A percentile compares a stretch with the other conserved stretches of the same genome.
Conservation (phyloP, 2,888 invertebrate species). For the Craniophora ligustri region DNA sequence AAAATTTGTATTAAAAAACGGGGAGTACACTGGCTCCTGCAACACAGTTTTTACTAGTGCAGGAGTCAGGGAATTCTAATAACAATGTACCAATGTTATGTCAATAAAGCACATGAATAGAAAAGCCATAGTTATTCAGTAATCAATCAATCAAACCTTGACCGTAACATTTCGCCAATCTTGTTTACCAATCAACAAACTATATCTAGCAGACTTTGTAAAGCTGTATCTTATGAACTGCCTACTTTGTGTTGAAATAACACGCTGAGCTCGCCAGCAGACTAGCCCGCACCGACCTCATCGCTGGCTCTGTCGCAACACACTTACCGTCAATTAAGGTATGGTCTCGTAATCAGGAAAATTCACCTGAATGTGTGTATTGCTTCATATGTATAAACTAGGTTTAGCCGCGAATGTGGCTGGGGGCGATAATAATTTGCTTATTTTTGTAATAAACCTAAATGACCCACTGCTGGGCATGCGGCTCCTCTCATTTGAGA, state of each 20-base stretch:
- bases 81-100: too few relatives aligned
- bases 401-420: not conserved
- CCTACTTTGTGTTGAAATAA: constrained; percentile 18
- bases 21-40: too few relatives aligned
- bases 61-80: too few relatives aligned
- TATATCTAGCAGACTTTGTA: not conserved
- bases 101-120: too few relatives aligned
- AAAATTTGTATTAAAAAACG: too few relatives aligned
- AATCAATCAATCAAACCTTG: not conserved
- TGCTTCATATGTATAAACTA: constrained; percentile 25
- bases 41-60: too few relatives aligned
- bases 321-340: constrained; percentile 47
- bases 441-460: too few relatives aligned
- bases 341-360: constrained; percentile 43
- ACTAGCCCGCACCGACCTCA: constrained; percentile 31
- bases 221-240: not conserved
- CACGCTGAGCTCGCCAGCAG: constrained; percentile 7
- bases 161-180: not conserved
- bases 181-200: constrained; percentile 13
- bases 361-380: constrained; percentile 33
- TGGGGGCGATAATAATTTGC: too few relatives aligned
- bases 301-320: constrained; percentile 34
- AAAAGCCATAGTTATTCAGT: too few relatives aligned
- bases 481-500: too few relatives aligned
- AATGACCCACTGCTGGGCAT: too few relatives aligned